Evolutionary conservation across 2,797 vertebrate species (phyloP).

Genomic region (Gallirallus australis): DNA sequence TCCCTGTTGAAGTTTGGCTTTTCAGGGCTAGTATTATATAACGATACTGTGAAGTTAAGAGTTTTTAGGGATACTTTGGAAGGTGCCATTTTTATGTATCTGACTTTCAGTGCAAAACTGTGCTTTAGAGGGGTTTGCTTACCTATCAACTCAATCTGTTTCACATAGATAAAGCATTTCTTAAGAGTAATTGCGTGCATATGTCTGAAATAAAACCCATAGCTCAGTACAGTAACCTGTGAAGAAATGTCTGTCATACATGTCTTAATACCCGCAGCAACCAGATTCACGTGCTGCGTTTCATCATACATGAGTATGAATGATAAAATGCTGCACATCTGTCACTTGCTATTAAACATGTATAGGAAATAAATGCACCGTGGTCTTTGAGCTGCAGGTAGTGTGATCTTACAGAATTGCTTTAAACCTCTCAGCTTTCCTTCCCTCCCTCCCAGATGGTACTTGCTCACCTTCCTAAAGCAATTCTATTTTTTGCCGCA

Average conservation of each 20-base stretch:
- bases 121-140: neutral
- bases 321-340: neutral
- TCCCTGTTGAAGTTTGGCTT: neutral
- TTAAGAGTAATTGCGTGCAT: neutral
- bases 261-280: neutral
- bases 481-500: constrained; percentile 20
- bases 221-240: neutral
- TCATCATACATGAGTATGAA: neutral
- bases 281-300: neutral
- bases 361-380: neutral
- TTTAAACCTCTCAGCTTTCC: neutral
- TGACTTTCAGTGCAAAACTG: neutral
- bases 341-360: constrained; percentile 13
- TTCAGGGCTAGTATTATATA: neutral
- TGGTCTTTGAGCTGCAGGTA: constrained; percentile 23
- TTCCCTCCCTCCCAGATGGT: neutral
- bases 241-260: neutral
- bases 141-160: neutral
- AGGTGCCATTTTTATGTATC: neutral
- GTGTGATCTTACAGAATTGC: neutral
- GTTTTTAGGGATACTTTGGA: neutral
- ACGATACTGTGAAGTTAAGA: neutral
- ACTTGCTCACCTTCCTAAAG: constrained; percentile 33
- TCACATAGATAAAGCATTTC: neutral
- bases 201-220: neutral